Percentiles rank a stretch among this genome's conserved stretches.
Evolutionary conservation across 2,113 vertebrate genomes (phyloP).

Genomic region (Mesembrinibis cayennensis): DNA sequence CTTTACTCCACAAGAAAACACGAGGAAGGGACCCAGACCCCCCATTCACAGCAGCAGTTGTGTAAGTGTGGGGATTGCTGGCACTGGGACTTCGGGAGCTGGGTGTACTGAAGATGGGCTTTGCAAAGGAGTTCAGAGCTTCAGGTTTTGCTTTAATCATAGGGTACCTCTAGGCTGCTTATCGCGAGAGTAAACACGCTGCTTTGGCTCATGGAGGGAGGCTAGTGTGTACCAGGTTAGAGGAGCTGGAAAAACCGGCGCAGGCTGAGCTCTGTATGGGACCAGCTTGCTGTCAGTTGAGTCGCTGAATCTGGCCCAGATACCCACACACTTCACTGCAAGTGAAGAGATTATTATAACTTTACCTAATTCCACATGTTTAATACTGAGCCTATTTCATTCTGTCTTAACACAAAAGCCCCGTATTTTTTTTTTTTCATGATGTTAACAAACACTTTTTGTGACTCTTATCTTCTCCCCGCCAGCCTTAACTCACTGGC

Average conservation of each 20-base stretch:
- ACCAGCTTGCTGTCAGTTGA: not conserved
- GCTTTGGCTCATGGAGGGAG: not conserved
- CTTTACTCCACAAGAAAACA: rapidly evolving
- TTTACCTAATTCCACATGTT: not conserved
- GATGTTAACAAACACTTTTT: not conserved
- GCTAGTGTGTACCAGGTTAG: not conserved
- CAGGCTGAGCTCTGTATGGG: not conserved
- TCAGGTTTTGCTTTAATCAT: constrained; percentile 5
- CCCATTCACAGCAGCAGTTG: not conserved
- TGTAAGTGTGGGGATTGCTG: not conserved
- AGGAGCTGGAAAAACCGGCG: not conserved
- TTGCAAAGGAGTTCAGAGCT: not conserved
- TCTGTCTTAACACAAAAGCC: not conserved
- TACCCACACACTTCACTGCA: not conserved
- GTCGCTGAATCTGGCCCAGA: not conserved
- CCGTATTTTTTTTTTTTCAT: not conserved
- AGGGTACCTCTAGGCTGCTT: not conserved
- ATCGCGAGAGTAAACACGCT: not conserved
- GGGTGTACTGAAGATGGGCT: not conserved
- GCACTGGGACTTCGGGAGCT: not conserved
- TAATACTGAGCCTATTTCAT: not conserved
- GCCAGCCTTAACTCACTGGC: constrained; percentile 34
- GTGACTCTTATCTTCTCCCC: constrained; percentile 42
- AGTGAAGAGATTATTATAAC: not conserved
- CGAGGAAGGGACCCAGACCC: rapidly evolving